These are phyloP conservation scores for Trichogramma evanescens DNA, from an alignment of 2,888 invertebrate species.

Conservation along the genomic window DNA sequence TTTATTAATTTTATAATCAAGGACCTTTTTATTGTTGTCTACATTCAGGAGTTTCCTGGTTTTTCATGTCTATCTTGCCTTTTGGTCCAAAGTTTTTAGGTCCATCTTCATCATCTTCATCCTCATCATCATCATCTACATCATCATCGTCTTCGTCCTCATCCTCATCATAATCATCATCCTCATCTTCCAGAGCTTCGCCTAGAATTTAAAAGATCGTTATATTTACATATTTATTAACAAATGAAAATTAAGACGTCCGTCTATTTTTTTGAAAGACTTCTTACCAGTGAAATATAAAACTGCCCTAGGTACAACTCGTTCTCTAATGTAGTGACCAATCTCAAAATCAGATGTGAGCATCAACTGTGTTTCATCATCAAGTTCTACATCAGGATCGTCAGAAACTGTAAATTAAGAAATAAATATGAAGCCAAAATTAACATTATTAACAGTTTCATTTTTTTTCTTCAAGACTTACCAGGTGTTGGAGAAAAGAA, in stretches of 20 bases:
- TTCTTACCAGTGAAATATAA: constrained; percentile 92
- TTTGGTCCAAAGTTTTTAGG: constrained; percentile 47
- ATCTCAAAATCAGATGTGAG: constrained; percentile 95
- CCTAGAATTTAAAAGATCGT: constrained; percentile 31
- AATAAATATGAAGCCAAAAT: background rate
- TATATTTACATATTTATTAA: background rate
- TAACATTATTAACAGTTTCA: background rate
- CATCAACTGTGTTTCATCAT: constrained; percentile 80
- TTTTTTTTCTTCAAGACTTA: constrained; percentile 25
- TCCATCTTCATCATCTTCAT: constrained; percentile 54
- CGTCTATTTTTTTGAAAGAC: background rate
- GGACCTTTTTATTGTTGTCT: constrained; percentile 59
- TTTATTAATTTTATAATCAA: constrained; percentile 12
- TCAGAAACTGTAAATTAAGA: constrained; percentile 60
- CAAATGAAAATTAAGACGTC: background rate
- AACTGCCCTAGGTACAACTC: constrained; percentile 94
- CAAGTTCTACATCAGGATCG: constrained; percentile 74
- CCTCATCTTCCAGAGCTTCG: constrained; percentile 66
- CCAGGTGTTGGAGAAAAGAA: constrained; percentile 87
- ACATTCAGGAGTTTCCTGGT: constrained; percentile 52
- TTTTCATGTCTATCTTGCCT: constrained; percentile 38
- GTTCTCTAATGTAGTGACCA: constrained; percentile 94
- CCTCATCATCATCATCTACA: constrained; percentile 38
- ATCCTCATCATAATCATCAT: constrained; percentile 63
- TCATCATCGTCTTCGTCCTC: constrained; percentile 39